phyloP scores from a whole-genome alignment of 1,140 invertebrate species.

The Drosophila ficusphila region DNA sequence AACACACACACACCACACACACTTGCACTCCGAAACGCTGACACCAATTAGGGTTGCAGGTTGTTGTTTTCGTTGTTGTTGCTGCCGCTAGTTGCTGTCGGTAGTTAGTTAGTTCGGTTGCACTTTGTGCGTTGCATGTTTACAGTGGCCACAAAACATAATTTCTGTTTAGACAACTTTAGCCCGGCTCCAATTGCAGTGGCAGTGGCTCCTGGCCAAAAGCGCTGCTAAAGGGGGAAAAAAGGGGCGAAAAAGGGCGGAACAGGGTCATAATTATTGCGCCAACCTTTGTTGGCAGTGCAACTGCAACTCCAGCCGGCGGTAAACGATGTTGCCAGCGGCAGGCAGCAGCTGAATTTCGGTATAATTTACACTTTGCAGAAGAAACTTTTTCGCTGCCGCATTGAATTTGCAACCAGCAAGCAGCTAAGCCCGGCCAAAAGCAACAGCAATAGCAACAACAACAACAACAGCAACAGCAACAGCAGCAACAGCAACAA shows the following conservation, averaged over 20 bases:
- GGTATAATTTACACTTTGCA: constrained; percentile 55
- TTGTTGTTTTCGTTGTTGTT: constrained; percentile 20
- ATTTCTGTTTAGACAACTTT: constrained; percentile 78
- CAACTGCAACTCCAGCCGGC: constrained; percentile 4
- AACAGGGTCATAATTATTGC: constrained; percentile 68
- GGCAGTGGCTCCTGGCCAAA: constrained; percentile 18
- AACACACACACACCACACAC: constrained; percentile 1
- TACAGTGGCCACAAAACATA: constrained; percentile 79
- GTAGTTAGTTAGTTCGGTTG: constrained; percentile 57
- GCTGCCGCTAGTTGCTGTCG: constrained; percentile 31
- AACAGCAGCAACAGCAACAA: constrained; percentile 40
- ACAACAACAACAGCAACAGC: too few relatives aligned
- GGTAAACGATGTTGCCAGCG: constrained; percentile 38
- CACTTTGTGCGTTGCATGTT: constrained; percentile 75
- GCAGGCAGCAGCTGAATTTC: constrained; percentile 12
- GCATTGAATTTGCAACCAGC: constrained; percentile 61
- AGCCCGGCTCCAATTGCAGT: constrained; percentile 32
- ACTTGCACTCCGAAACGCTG: constrained; percentile 59
- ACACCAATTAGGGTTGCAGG: constrained; percentile 71
- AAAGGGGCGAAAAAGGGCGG: constrained; percentile 9
- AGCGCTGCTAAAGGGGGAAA: background rate
- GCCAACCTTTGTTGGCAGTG: constrained; percentile 14
- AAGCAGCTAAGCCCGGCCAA: constrained; percentile 37
- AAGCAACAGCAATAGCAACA: constrained; percentile 34
- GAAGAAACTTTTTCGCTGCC: constrained; percentile 50